Evolutionary conservation across 2,113 vertebrate genomes (phyloP), one percentile per base, ranked within the genome.

Genomic region (Pachypanchax playfairii): DNA sequence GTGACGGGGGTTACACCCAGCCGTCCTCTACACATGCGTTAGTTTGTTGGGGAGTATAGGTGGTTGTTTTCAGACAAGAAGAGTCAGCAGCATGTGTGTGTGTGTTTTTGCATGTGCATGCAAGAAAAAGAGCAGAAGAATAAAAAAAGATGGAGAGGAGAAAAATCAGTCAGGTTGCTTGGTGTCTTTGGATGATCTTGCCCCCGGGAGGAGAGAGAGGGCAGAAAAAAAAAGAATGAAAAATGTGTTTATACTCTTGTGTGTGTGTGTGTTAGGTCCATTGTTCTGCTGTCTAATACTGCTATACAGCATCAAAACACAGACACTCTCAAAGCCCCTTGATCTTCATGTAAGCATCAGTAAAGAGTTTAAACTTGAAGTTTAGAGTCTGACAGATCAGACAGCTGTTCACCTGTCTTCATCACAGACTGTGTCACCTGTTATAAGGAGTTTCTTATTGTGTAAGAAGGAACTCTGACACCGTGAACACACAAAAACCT

Each of bases 151-250:
- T n/a, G 25, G 18, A 21, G 41, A 15, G 18, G 51, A 35, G 41
- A 20, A 20, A 51, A 33, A 31, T 52, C 63, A 61, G 59, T 70
- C 73, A 67, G 71, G 76, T 77, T 84, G 75, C 80, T 87, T 77
- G 53, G 77, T 85, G 86, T 86, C 85, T 87, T 85, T 88, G 83
- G 68, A 80, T 79, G 82, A 83, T 87, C 84, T 88, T 85, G 81
- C 83, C 86, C 82, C 73, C 53, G 76, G 86, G 79, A 87, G 70
- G 76, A 85, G 79, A 87, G 70, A 77, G 73, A 82, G 69, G 50
- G 70, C 55, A 71, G 33, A 26, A 62, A 73, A 62, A 52, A 33
- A 73, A 80, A 53, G 42, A 70, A 53, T 49, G 43, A 77, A 65
- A 80, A 73, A 54, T 60, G 65, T 57, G 56, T 57, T 26, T 24